phyloP scores from a whole-genome alignment of 2,113 vertebrate species.

The Planiliza haematocheilus region DNA sequence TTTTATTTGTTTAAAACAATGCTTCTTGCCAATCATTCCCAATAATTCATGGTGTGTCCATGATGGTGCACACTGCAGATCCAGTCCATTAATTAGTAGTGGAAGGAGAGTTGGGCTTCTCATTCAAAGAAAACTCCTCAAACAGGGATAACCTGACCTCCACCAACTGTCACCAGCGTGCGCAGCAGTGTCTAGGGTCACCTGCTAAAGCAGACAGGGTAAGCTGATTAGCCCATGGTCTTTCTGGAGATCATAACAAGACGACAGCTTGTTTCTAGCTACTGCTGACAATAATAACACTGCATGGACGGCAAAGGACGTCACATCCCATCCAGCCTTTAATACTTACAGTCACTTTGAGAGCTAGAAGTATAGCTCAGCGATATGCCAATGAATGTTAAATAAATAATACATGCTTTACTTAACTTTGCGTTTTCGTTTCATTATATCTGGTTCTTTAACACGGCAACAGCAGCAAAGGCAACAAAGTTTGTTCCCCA shows the following conservation, averaged over 20 bases:
- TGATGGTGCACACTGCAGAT: no score
- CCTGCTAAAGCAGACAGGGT: slow-evolving; percentile 68
- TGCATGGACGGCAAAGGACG: slow-evolving; percentile 36
- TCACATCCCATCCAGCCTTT: slow-evolving; percentile 1
- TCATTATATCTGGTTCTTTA: slow-evolving; percentile 22
- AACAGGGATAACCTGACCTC: slow-evolving; percentile 50
- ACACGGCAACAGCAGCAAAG: slow-evolving; percentile 10
- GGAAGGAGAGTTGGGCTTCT: neutral
- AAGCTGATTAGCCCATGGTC: slow-evolving; percentile 76
- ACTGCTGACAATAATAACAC: slow-evolving; percentile 26
- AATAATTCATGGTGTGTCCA: no score
- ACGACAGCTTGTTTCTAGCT: slow-evolving; percentile 69
- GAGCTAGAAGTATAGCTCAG: neutral
- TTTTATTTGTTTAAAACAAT: no score
- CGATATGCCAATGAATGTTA: neutral
- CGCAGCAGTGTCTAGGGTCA: slow-evolving; percentile 54
- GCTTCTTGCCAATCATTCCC: no score
- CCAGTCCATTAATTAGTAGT: slow-evolving; percentile 15
- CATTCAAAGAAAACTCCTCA: slow-evolving; percentile 36
- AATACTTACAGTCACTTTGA: neutral
- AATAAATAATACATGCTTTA: slow-evolving; percentile 45
- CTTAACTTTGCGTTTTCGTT: slow-evolving; percentile 31
- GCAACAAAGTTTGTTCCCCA: slow-evolving; percentile 24
- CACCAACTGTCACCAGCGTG: slow-evolving; percentile 53
- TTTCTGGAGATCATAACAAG: slow-evolving; percentile 70